Base-by-base conservation (phyloP, 53 echinoderm and acorn worm species). In the Henricia sp. region DNA sequence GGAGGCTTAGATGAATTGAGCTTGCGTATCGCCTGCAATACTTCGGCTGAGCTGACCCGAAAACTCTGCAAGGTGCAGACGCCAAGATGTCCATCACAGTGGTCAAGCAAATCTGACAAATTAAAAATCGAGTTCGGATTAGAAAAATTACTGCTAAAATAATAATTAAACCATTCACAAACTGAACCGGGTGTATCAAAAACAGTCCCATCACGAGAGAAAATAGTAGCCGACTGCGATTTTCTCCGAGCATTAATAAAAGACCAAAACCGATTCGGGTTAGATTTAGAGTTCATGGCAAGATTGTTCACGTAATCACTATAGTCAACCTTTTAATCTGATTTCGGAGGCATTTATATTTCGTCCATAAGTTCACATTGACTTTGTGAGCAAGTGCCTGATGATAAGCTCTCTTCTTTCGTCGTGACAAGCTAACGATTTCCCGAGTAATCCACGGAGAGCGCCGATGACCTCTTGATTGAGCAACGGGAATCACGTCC, bases 311-410 rank as follows among this genome's bases (percentile, higher is more conserved):
- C 27, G 27, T 42, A 69, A 20, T 69, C 70, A 69, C 25, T 69
- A 20, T 69, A 69, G 26, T 14, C 39, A 40, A 42, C 24, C n/a
- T 13, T 43, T 69, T 69, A 69, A 69, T 25, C 6, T 42, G 70
- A 26, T 25, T 8, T 25, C 70, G 0, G 0, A 69, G 26, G 25
- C 3, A 3, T 24, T 69, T 69, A 14, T 69, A 69, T n/a, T 69
- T 69, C 21, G n/a, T 69, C 70, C 70, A 69, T 40, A 69, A 43
- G 43, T 69, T 69, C 17, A 19, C 26, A 69, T 69, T 69, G 43
- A 43, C 26, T 24, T 69, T 69, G 44, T 43, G 20, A 19, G 20
- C 46, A 8, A 43, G 12, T 5, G 70, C 70, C 26, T 69, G 19
- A 42, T 14, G 70, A 20, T 66, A 66, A 4, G 19, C 19, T 66